phyloP scores from a whole-genome alignment of 2,113 vertebrate genomes.

The Ia io region DNA sequence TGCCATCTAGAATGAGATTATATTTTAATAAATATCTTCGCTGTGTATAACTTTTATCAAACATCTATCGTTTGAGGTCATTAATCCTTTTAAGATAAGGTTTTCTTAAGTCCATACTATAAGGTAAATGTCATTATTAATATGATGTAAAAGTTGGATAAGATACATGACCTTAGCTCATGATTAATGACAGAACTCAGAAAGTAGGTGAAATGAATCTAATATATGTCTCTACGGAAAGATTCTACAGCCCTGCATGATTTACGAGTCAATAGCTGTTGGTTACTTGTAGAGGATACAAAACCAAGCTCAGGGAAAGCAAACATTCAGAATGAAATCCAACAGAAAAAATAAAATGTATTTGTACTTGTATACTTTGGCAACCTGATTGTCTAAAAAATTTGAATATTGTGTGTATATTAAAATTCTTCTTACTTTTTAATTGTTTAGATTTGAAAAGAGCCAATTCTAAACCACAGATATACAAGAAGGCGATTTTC shows the following conservation, averaged over 20 bases:
- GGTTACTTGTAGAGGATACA: neutral
- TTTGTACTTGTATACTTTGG: neutral
- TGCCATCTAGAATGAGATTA: neutral
- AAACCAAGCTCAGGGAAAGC: neutral
- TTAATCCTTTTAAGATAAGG: constrained; percentile 11
- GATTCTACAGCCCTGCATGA: neutral
- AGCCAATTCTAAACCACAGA: neutral
- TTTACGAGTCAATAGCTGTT: neutral
- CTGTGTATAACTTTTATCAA: neutral
- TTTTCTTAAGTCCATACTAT: neutral
- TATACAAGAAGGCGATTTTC: constrained; percentile 23
- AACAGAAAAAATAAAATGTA: neutral
- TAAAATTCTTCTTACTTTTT: constrained; percentile 39
- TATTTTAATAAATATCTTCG: neutral
- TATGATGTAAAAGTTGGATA: neutral
- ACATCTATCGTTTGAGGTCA: neutral
- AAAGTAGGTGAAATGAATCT: neutral
- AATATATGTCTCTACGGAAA: neutral
- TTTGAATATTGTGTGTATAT: neutral
- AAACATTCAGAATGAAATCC: neutral
- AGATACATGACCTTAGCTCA: neutral
- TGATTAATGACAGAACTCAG: neutral
- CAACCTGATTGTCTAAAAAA: neutral
- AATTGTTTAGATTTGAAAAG: constrained; percentile 59
- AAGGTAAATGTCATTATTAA: neutral